Base-by-base conservation (phyloP, 1,140 invertebrate species). In the Vanessa tameamea region DNA sequence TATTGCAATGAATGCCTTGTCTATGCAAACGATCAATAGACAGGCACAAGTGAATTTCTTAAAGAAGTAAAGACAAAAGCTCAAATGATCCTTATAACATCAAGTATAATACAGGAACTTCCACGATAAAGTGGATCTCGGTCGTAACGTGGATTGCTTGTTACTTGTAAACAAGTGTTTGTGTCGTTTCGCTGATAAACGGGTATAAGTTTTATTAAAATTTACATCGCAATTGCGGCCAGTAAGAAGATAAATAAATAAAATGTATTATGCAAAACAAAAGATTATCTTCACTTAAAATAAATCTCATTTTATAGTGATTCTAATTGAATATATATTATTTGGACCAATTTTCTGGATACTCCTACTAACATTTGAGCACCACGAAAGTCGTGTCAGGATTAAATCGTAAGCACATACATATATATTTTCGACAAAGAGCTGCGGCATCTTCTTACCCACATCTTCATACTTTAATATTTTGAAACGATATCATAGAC, bases 181-280 rank as follows among this genome's bases (percentile, higher is more conserved):
- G 53, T 47, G 67, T 55, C 67, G 67, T 61, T 59, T 13, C 53
- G 48, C 37, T 59, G 67, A 69, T 37, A 61, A 69, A 69, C 23
- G 20, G 67, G 43, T 20, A 20, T 48, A 61, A 69, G 55, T 69
- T 69, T 69, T 69, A 69, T 69, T 69, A 69, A 69, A 69, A 16
- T 8, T 16, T 26, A 61, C 59, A 14, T 26, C 20, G 47, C 67
- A 26, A 23, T 53, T 8, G 15, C 50, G 50, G 15, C 50, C 4
- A 53, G 50, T 16, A n/a, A 53, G 16, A n/a, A 16, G n/a, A n/a
- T 15, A 53, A 53, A 16, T 53, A 43, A 43, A 43, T 43, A 9
- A 8, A 43, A 5, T 9, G 37, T 43, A 43, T 43, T 43, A 43
- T 43, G 7, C 37, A 50, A 50, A 50, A 50, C 3, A 50, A 50